Evolutionary conservation across 2,113 vertebrate genomes (phyloP).

Genomic region (Lathamus discolor): DNA sequence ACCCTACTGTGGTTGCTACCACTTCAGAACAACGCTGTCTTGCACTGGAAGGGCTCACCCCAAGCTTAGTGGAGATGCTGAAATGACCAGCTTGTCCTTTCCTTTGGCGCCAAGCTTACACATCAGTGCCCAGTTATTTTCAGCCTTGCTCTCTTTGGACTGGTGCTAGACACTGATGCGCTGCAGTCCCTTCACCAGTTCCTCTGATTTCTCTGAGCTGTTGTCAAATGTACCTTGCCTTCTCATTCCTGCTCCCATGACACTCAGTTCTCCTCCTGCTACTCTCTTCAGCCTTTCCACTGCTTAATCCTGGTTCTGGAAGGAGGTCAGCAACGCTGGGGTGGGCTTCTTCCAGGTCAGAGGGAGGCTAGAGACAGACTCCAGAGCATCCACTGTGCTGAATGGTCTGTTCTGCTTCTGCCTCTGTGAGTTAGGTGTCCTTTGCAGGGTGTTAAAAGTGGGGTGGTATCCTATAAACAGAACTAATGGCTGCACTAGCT

Average conservation of each 20-base stretch:
- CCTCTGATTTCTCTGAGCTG: background rate
- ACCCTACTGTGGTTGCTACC: fast-evolving
- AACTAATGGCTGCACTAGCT: background rate
- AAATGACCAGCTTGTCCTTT: background rate
- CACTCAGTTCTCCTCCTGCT: background rate
- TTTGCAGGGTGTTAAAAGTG: background rate
- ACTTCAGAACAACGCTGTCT: background rate
- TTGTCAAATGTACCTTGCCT: background rate
- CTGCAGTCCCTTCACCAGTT: background rate
- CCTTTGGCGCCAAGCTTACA: background rate
- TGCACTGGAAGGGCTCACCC: background rate
- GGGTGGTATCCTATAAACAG: background rate
- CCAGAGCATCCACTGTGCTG: fast-evolving
- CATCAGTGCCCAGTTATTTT: background rate
- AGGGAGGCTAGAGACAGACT: background rate
- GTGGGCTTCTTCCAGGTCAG: background rate
- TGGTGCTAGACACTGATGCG: background rate
- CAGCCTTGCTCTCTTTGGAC: background rate
- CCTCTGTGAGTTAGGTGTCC: background rate
- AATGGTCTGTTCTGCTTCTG: background rate
- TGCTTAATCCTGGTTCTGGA: background rate
- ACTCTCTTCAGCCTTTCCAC: background rate
- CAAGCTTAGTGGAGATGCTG: background rate
- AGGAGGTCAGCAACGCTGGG: background rate
- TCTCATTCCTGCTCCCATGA: background rate